These are phyloP conservation scores for Hemiprocne comata DNA, from an alignment of 2,113 vertebrate species.

Conservation along the genomic window DNA sequence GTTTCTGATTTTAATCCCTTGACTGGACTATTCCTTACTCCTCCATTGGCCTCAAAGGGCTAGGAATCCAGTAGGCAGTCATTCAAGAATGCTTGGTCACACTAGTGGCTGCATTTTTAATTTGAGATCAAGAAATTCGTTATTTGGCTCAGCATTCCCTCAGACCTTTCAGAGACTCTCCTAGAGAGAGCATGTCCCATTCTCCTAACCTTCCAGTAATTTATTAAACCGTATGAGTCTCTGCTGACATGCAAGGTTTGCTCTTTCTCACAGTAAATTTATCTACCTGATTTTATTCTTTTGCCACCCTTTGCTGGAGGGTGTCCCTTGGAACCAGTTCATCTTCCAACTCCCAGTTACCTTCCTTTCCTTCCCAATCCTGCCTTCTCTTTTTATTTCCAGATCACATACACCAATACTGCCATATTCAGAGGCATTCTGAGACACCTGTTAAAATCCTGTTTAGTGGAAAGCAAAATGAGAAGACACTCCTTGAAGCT, in stretches of 20 bases:
- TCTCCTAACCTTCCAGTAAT: slow-evolving; percentile 1
- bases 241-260: slow-evolving; percentile 10
- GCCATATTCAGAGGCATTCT: neutral
- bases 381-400: neutral
- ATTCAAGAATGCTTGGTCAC: neutral
- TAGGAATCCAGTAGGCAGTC: neutral
- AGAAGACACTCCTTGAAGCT: neutral
- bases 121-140: neutral
- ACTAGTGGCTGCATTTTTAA: neutral
- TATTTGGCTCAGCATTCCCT: neutral
- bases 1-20: neutral
- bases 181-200: neutral
- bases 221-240: slow-evolving; percentile 2
- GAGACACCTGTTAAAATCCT: neutral
- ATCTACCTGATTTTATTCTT: neutral
- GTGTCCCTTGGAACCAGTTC: slow-evolving; percentile 25
- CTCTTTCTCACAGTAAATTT: slow-evolving; percentile 22
- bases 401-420: neutral
- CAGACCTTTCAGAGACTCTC: neutral
- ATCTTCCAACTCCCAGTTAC: neutral
- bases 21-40: neutral
- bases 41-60: neutral
- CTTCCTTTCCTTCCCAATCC: neutral
- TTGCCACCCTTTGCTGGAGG: neutral
- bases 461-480: neutral